Evolutionary conservation across 2,797 vertebrate genomes (phyloP), one percentile per base, ranked within the genome.

Genomic region (Sebastes wilsoni): DNA sequence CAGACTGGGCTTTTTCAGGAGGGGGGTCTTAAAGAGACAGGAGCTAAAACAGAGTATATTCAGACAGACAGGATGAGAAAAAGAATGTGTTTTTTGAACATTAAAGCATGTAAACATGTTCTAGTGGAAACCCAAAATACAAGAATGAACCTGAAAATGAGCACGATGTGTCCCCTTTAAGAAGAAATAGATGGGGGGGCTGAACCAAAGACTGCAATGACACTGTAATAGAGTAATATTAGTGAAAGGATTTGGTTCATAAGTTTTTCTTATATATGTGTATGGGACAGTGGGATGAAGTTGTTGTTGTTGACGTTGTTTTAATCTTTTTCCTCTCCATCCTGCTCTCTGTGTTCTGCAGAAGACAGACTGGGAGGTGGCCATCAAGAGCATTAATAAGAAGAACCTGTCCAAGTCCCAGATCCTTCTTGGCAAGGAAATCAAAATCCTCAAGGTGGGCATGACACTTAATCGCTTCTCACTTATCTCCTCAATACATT

Each of bases 281-380:
- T 3, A 16, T 6, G 38, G 58, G 59, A 34, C 23, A 11, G 5
- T 42, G 8, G 4, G 20, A 27, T 5, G 7, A 62, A 59, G 13
- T 23, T 60, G 46, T 20, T 42, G 36, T 42, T 71, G 20, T 65
- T 54, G 8, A 30, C 23, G 1, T 23, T 16, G 6, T 54, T 59
- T 70, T 38, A 49, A 72, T 13, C 2, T 2, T 36, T 49, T 72
- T 16, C n/a, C 28, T 34, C 14, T 80, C 13, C 12, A 20, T 55
- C 52, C 9, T 60, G 10, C 12, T 64, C 4, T 77, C 23, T 82
- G 4, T 61, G 3, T 67, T 83, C 86, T 90, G 65, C 83, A 97
- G 98, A 99, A 99, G 96, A 97, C 96, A 0, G 97, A 97, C 82
- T 98, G 96, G 96, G 97, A 97, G 92, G 96, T 97, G 88, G 97